Evolutionary conservation across 2,888 invertebrate species (phyloP), one percentile per base, ranked within the genome.

Genomic region (Amiota mariae): DNA sequence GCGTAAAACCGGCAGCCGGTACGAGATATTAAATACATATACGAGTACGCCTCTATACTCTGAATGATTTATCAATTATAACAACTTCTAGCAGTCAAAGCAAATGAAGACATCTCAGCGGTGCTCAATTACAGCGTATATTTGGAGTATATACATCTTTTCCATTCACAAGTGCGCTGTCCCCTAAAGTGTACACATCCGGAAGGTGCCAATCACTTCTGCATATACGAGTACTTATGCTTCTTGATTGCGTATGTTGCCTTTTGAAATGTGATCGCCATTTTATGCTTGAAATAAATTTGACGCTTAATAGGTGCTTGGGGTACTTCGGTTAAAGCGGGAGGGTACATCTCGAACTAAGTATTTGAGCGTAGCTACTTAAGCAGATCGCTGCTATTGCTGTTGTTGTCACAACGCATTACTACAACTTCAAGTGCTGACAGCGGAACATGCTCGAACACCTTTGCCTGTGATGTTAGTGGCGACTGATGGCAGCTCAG

Each of bases 211-310:
- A 77, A 78, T 79, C 82, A 73, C 77, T 75, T 77, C 8, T 66
- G 74, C 77, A 82, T 73, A 36, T 36, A 36, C 8, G 36, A 36
- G 36, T 36, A 36, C 36, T 36, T 36, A 2, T 36, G 6, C 0
- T 36, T 36, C 36, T 36, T 2, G 36, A 36, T 36, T 36, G 36
- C 36, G 36, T 6, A 12, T 57, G 8, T 10, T 15, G 24, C 72
- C 73, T 77, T 77, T 66, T 85, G 90, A 87, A 89, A 90, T 89
- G 80, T 79, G 88, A 90, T 85, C 85, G 81, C 77, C 76, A 84
- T 87, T 88, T 89, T 82, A 88, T 88, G 88, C 86, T 80, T 84
- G 84, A 86, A 82, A 82, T 85, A 80, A 79, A 85, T 81, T 77
- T 79, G 80, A 79, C 75, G 79, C 85, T 81, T 81, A 83, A 85